Evolutionary conservation across 2,113 vertebrate genomes (phyloP).

Genomic region (Corydoras sp.): DNA sequence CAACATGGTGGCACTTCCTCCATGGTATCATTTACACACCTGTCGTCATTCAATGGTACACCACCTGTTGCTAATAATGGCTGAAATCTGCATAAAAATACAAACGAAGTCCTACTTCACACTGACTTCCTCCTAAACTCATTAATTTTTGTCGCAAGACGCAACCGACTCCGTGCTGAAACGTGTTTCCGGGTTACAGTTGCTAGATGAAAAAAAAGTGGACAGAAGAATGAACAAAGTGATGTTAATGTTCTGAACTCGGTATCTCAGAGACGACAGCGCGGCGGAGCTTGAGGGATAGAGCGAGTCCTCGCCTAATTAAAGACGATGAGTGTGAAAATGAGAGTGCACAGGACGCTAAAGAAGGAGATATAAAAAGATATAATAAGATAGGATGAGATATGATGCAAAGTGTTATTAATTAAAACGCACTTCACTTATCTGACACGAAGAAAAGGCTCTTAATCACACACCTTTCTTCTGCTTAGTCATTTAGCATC

Average conservation of each 20-base stretch:
- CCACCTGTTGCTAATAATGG: too few species aligned
- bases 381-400: conserved; percentile 25
- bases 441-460: conserved; percentile 25
- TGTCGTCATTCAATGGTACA: conserved; percentile 3
- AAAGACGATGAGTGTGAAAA: conserved; percentile 6
- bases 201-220: not conserved
- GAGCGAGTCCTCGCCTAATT: conserved; percentile 27
- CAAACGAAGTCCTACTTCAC: not conserved
- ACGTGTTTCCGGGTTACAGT: not conserved
- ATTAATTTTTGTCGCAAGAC: too few species aligned
- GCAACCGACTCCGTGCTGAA: too few species aligned
- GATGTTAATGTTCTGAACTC: not conserved
- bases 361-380: conserved; percentile 17
- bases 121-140: too few species aligned
- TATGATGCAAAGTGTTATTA: conserved; percentile 35
- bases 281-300: conserved; percentile 13
- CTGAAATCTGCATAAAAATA: not conserved
- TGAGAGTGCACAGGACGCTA: not conserved
- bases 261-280: not conserved
- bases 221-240: not conserved
- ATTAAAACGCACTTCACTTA: conserved; percentile 37
- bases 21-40: conserved; percentile 23
- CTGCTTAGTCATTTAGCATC: conserved; percentile 14
- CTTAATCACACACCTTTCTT: conserved; percentile 39
- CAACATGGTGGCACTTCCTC: not conserved